These are phyloP conservation scores for Gnathonemus echidnorhynchus DNA, from an alignment of 2,113 vertebrate species.

Conservation along the genomic window DNA sequence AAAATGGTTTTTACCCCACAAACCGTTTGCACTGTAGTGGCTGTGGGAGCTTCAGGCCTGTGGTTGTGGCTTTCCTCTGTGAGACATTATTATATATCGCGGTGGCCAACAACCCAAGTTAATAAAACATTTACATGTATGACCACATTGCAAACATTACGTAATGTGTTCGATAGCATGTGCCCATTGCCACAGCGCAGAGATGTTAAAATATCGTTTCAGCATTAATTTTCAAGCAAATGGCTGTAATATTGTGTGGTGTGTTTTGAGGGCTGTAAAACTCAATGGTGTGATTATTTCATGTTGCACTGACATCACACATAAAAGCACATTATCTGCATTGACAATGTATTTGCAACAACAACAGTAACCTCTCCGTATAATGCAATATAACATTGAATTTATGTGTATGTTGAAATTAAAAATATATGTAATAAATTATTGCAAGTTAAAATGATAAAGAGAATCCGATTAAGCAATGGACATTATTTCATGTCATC, in stretches of 20 bases:
- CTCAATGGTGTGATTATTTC: background rate
- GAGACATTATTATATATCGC: conserved; percentile 1
- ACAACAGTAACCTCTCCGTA: background rate
- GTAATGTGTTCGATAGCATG: background rate
- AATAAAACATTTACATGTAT: background rate
- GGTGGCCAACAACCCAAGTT: conserved; percentile 2
- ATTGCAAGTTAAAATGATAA: background rate
- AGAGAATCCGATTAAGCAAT: background rate
- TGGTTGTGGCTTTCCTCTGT: conserved; percentile 1
- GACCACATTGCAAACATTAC: background rate
- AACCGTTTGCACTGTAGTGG: background rate
- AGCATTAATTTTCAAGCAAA: background rate
- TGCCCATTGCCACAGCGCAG: background rate
- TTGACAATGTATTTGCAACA: background rate
- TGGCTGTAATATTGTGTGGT: background rate
- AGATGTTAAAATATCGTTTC: background rate
- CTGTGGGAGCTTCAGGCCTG: background rate
- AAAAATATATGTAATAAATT: background rate
- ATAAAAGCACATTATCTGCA: conserved; percentile 1
- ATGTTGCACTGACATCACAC: background rate
- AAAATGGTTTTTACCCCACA: background rate
- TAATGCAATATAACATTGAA: background rate
- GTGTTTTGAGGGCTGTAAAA: background rate
- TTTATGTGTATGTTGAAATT: background rate
- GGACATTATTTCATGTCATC: background rate